Base-by-base conservation (phyloP, 1,140 invertebrate species). In the Atta colombica region DNA sequence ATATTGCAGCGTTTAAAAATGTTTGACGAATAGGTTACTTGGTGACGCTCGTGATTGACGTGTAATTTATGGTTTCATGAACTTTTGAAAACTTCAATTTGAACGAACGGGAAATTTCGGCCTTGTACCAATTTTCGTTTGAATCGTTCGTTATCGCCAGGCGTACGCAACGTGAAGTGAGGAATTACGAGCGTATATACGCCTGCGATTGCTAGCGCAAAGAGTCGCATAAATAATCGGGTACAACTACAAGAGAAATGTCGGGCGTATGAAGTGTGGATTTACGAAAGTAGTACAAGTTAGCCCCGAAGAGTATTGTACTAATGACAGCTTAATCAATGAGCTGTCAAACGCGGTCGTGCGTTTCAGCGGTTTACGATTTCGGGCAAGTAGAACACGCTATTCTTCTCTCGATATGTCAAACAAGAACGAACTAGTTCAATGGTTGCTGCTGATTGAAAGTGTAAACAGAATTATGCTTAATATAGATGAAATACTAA, bases 311-410 rank as follows among this genome's bases (percentile, higher is more conserved):
- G 60, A 35, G 5, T 55, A 85, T 85, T 80, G 31, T 69, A 78
- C 16, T 21, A 49, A 53, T 49, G 84, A 77, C 51, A 55, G 84
- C 49, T 85, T 78, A 78, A 85, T 85, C 84, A 85, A 66, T 49
- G 49, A 78, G 77, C 60, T 85, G 84, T 85, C 74, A 28, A 85
- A 78, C 21, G 25, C 61, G 72, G 61, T 63, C 58, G 31, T n/a
- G 55, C 60, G 45, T 75, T 84, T 75, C 39, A 61, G 25, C 55
- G 69, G 58, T 80, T 85, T 58, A 51, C 49, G 18, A 7, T 72
- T 3, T n/a, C 21, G 55, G 18, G 31, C 14, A 77, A 84, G 28
- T 77, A 39, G 65, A 81, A 71, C 65, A 31, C 31, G 21, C n/a
- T 49, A 74, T 75, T 75, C 39, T 61, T 75, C 69, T 75, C 69